Evolutionary conservation across 2,797 vertebrate species (phyloP).

Genomic region (Clarias pachynema): DNA sequence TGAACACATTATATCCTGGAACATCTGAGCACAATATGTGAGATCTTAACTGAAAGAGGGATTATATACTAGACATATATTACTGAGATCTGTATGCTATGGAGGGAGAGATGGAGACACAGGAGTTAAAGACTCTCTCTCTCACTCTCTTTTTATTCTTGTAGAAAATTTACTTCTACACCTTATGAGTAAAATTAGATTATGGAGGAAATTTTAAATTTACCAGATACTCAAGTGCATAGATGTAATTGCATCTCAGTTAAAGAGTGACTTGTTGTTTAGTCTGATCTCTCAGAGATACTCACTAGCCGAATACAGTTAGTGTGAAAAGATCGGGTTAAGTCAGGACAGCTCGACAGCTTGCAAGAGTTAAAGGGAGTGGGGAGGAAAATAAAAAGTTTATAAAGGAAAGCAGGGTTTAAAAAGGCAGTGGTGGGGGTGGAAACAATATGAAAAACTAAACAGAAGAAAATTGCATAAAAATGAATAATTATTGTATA

Average conservation of each 20-base stretch:
- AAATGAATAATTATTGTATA: not conserved
- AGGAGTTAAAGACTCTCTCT: not conserved
- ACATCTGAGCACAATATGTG: not conserved
- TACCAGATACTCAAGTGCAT: not conserved
- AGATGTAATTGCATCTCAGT: not conserved
- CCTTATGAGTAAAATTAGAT: not conserved
- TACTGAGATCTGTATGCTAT: not conserved
- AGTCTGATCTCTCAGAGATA: not conserved
- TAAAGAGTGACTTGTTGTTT: slow-evolving; percentile 3
- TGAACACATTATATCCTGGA: not conserved
- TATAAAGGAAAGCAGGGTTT: not conserved
- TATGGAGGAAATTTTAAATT: not conserved
- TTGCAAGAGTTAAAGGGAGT: not conserved
- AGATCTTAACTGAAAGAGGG: not conserved
- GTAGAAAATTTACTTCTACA: not conserved
- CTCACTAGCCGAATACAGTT: not conserved
- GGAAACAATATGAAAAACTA: not conserved
- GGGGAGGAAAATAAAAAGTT: not conserved
- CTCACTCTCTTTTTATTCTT: not conserved
- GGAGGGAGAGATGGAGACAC: not conserved
- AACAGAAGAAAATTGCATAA: not conserved
- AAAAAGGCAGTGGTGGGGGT: not conserved
- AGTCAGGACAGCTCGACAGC: not conserved
- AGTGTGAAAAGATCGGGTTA: not conserved
- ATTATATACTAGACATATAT: not conserved